phyloP scores from a whole-genome alignment of 2,888 invertebrate species.

The Sinelater perroti region DNA sequence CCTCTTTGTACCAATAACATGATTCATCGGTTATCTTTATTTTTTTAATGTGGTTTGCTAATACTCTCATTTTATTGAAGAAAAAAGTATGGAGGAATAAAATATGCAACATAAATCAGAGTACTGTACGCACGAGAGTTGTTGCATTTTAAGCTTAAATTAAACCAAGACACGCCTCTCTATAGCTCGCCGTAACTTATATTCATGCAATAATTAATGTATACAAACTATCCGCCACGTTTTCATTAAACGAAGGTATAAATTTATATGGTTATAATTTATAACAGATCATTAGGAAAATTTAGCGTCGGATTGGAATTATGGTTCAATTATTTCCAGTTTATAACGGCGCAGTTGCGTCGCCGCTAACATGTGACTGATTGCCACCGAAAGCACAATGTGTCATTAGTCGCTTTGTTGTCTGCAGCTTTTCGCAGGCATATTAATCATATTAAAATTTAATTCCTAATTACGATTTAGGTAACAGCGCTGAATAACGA shows the following conservation, averaged over 20 bases:
- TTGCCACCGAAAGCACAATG: conserved; percentile 21
- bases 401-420: conserved; percentile 28
- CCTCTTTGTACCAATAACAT: too few species aligned
- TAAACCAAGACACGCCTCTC: conserved; percentile 1
- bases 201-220: conserved; percentile 23
- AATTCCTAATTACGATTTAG: conserved; percentile 29
- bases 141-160: too few species aligned
- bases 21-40: too few species aligned
- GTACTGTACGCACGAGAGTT: too few species aligned
- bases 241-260: conserved; percentile 33
- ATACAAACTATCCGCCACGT: conserved; percentile 26
- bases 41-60: too few species aligned
- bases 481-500: conserved; percentile 31
- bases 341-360: conserved; percentile 22
- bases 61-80: too few species aligned
- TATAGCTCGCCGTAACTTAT: conserved; percentile 13
- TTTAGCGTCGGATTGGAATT: conserved; percentile 33
- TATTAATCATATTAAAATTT: conserved; percentile 32
- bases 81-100: too few species aligned
- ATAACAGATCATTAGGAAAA: conserved; percentile 35
- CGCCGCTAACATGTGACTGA: conserved; percentile 22
- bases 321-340: conserved; percentile 35
- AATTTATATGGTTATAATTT: conserved; percentile 33
- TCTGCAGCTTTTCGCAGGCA: conserved; percentile 18
- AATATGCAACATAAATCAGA: too few species aligned